Percentiles rank a stretch among this genome's conserved stretches.
Conservation (phyloP, 2,797 vertebrate species). For the Capromys pilorides region DNA sequence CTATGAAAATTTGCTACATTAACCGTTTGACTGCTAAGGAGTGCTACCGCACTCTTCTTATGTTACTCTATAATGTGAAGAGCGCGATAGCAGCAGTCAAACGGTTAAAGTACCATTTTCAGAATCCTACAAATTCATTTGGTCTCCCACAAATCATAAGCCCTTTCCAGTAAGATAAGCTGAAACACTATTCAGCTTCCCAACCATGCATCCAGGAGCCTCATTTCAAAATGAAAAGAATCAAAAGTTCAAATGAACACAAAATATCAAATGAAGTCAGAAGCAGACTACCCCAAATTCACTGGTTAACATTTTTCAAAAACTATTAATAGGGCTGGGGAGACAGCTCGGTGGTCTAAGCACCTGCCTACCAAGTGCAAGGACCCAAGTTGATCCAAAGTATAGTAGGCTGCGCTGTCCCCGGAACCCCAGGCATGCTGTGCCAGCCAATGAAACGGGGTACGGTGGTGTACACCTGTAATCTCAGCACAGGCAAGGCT, state of each 20-base stretch:
- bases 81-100: no score
- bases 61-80: no score
- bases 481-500: no score
- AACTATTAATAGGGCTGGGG: not conserved
- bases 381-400: no score
- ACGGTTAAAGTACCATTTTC: constrained; percentile 22
- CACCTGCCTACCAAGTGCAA: no score
- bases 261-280: not conserved
- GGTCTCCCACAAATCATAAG: not conserved
- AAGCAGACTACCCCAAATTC: not conserved
- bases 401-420: no score
- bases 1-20: constrained; percentile 8
- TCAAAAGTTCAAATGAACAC: not conserved
- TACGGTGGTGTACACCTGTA: no score
- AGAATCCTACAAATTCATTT: not conserved
- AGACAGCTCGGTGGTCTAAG: no score
- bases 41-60: no score
- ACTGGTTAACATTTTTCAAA: not conserved
- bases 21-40: no score
- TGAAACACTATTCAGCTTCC: not conserved
- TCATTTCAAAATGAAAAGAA: not conserved
- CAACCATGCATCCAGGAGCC: not conserved
- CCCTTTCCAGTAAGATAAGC: not conserved
- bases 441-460: no score
- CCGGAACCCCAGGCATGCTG: no score